Percentiles rank a stretch among this genome's conserved stretches.
These are phyloP conservation scores for Calosoma granatense DNA, from an alignment of 1,140 invertebrate genomes.

Conservation along the genomic window DNA sequence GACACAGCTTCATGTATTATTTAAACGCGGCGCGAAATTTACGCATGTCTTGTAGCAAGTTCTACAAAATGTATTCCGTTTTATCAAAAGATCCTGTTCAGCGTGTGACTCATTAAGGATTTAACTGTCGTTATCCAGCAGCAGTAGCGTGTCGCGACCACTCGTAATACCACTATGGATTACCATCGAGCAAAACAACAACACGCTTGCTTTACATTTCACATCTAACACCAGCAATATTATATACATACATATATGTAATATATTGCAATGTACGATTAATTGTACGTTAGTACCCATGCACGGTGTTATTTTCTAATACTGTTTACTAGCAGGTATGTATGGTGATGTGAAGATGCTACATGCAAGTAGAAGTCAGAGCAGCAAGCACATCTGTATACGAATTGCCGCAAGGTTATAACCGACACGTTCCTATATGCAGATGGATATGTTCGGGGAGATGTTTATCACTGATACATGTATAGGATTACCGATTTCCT, in stretches of 20 bases:
- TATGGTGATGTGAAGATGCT: background rate
- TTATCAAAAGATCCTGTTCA: background rate
- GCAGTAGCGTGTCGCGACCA: too few relatives aligned
- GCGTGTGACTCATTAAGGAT: background rate
- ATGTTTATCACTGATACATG: background rate
- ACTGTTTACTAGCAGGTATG: background rate
- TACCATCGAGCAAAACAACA: too few relatives aligned
- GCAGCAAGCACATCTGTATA: too few relatives aligned
- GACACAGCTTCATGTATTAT: background rate
- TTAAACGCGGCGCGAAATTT: background rate
- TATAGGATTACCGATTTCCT: background rate
- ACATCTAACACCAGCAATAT: too few relatives aligned
- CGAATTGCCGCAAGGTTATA: background rate
- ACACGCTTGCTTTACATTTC: too few relatives aligned
- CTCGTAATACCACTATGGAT: background rate
- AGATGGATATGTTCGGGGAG: background rate
- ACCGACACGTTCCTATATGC: background rate
- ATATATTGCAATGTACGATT: too few relatives aligned
- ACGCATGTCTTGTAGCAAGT: background rate
- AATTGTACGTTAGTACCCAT: too few relatives aligned
- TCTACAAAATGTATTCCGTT: background rate
- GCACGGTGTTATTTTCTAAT: background rate
- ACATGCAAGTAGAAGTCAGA: background rate
- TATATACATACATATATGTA: background rate
- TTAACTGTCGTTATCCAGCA: background rate